A percentile compares a stretch with the other conserved stretches of the same genome.
phyloP scores from a whole-genome alignment of 1,140 invertebrate species.

The Marisa cornuarietis region DNA sequence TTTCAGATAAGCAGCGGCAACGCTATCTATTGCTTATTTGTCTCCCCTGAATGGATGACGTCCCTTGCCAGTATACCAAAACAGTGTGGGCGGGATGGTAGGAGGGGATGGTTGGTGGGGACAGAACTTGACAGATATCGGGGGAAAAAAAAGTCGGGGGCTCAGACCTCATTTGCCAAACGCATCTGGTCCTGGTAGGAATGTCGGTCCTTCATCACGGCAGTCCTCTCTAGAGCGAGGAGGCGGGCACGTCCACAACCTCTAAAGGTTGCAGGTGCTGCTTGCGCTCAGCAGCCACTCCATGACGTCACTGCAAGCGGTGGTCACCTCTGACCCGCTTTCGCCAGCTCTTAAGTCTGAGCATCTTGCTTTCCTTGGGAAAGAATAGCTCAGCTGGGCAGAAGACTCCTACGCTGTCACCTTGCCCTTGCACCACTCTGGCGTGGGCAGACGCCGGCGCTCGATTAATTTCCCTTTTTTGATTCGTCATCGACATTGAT shows the following conservation, averaged over 20 bases:
- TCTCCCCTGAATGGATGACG: neutral
- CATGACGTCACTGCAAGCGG: slow-evolving; percentile 1
- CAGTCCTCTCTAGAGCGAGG: too few relatives aligned
- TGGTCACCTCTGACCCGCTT: neutral
- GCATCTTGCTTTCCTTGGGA: too few relatives aligned
- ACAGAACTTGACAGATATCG: neutral
- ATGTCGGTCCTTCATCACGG: too few relatives aligned
- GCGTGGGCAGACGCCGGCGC: neutral
- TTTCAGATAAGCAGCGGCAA: neutral
- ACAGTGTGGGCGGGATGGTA: too few relatives aligned
- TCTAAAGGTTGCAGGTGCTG: too few relatives aligned
- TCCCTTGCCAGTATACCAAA: neutral
- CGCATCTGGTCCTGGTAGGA: neutral
- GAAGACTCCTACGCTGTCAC: too few relatives aligned
- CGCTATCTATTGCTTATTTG: neutral
- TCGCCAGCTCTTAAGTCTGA: neutral
- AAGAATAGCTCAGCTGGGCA: too few relatives aligned
- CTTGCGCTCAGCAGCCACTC: neutral
- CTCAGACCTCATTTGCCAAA: neutral
- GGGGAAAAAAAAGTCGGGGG: neutral
- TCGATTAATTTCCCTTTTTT: neutral
- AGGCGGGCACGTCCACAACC: too few relatives aligned
- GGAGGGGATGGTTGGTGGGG: neutral
- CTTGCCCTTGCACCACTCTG: neutral
- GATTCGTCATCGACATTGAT: neutral